Percentiles rank a stretch among this genome's conserved stretches.
Evolutionary conservation across 2,113 vertebrate species (phyloP).

Genomic region (Lophotis ruficrista): DNA sequence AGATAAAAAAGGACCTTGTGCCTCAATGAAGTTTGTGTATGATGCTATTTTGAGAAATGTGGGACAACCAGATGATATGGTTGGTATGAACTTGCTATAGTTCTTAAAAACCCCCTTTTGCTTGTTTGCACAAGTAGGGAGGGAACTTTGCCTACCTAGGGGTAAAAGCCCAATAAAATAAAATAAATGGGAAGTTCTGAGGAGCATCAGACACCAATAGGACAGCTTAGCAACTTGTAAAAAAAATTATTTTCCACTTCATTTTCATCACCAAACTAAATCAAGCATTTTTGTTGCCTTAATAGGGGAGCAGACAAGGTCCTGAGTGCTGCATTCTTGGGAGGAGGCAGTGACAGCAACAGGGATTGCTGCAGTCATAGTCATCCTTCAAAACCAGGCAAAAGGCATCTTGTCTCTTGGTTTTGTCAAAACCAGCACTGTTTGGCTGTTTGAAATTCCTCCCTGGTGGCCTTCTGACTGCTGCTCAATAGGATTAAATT

Average conservation of each 20-base stretch:
- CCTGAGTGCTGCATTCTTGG: neutral
- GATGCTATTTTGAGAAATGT: too few species aligned
- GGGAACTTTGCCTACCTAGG: neutral
- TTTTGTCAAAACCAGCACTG: neutral
- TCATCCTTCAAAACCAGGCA: neutral
- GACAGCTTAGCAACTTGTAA: neutral
- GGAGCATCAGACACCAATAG: neutral
- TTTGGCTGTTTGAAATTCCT: neutral
- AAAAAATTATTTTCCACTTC: neutral
- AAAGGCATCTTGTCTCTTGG: neutral
- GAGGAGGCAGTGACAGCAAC: neutral
- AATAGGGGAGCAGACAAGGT: neutral
- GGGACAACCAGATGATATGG: too few species aligned
- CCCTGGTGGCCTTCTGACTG: neutral
- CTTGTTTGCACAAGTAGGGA: neutral
- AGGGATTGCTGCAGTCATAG: neutral
- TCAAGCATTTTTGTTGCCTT: neutral
- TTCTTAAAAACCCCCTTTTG: too few species aligned
- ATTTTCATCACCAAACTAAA: neutral
- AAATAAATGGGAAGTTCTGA: too few species aligned
- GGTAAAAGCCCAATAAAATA: neutral
- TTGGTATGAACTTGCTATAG: too few species aligned
- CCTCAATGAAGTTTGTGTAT: too few species aligned
- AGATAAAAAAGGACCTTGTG: neutral
- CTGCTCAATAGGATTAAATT: constrained; percentile 35